phyloP scores from a whole-genome alignment of 2,113 vertebrate genomes.

The Rhinichthys klamathensis region DNA sequence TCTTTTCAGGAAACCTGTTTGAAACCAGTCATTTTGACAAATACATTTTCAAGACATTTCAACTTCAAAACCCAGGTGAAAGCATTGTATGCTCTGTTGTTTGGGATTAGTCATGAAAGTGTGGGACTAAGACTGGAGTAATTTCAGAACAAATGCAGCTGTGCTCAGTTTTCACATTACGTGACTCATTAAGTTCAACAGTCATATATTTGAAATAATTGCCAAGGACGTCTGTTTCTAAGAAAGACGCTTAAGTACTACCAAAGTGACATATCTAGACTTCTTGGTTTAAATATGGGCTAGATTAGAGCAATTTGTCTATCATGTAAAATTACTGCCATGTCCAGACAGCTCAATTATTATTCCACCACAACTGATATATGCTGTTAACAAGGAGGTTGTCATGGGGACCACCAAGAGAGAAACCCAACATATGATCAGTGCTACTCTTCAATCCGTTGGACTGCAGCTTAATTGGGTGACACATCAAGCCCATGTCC shows the following conservation, averaged over 20 bases:
- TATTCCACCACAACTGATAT: not conserved
- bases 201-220: not conserved
- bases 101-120: not conserved
- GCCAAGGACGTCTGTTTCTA: not conserved
- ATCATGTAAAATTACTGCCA: constrained; percentile 8
- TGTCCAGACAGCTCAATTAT: constrained; percentile 4
- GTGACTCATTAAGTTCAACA: not conserved
- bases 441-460: not conserved
- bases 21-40: not conserved
- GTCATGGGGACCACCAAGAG: not conserved
- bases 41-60: not conserved
- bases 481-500: not conserved
- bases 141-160: not conserved
- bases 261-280: not conserved
- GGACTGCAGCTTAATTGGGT: not conserved
- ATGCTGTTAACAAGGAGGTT: not conserved
- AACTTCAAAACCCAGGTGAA: not conserved
- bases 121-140: not conserved
- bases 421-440: not conserved
- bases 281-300: not conserved
- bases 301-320: not conserved
- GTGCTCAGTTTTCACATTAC: not conserved
- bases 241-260: not conserved
- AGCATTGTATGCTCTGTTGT: not conserved
- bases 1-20: not conserved